Evolutionary conservation across 1,140 invertebrate species (phyloP).

Genomic region (Tetramorium simillimum): DNA sequence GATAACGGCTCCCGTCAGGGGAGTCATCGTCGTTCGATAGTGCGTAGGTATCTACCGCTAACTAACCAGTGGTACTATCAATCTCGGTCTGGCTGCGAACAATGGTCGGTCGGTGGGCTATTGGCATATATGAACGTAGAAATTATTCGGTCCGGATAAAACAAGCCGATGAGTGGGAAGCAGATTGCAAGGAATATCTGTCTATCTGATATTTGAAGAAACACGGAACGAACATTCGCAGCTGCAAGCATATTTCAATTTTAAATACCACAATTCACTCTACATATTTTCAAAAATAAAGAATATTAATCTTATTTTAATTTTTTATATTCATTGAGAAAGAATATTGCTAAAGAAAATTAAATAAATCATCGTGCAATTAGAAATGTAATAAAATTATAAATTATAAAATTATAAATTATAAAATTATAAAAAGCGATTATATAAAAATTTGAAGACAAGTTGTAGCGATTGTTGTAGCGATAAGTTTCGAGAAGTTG

Average conservation of each 20-base stretch:
- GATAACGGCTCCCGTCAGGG: constrained; percentile 27
- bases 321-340: not conserved
- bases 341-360: not conserved
- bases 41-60: constrained; percentile 20
- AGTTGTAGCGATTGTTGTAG: not conserved
- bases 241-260: not conserved
- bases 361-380: not conserved
- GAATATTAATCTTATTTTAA: not conserved
- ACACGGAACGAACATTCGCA: not conserved
- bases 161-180: not conserved
- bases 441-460: not conserved
- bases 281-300: not conserved
- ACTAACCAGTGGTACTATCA: constrained; percentile 31
- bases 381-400: not conserved
- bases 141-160: constrained; percentile 61
- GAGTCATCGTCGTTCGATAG: constrained; percentile 23
- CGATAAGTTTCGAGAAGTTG: not conserved
- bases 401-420: no score
- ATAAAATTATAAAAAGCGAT: not conserved
- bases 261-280: not conserved
- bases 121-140: constrained; percentile 43
- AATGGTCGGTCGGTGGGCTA: constrained; percentile 42
- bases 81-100: constrained; percentile 24
- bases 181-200: not conserved
- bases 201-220: not conserved